These are phyloP conservation scores for Trissolcus basalis DNA, from an alignment of 1,140 invertebrate genomes.

Conservation along the genomic window DNA sequence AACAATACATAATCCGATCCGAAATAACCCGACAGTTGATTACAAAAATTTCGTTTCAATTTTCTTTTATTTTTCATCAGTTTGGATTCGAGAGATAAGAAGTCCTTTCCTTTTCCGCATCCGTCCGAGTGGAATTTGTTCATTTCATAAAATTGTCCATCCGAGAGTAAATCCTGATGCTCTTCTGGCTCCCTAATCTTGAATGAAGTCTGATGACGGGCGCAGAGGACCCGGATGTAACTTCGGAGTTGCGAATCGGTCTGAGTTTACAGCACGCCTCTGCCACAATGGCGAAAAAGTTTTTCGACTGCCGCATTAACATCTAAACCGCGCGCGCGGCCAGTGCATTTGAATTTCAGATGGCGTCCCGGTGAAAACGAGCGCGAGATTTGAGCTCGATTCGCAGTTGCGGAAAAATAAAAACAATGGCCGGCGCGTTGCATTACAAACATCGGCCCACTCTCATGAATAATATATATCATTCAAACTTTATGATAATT, in stretches of 20 bases:
- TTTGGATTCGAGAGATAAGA: too few species aligned
- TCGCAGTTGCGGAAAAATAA: constrained; percentile 46
- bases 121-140: too few species aligned
- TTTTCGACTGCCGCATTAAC: constrained; percentile 40
- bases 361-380: constrained; percentile 28
- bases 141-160: too few species aligned
- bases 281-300: constrained; percentile 23
- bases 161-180: too few species aligned
- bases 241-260: neutral
- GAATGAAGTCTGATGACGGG: too few species aligned
- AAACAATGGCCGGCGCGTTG: constrained; percentile 35
- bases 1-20: too few species aligned
- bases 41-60: too few species aligned
- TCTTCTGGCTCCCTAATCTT: too few species aligned
- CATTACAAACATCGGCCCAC: neutral
- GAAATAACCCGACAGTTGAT: too few species aligned
- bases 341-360: constrained; percentile 50
- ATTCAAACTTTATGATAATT: constrained; percentile 48
- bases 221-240: too few species aligned
- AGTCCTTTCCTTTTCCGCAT: too few species aligned
- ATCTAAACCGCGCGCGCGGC: constrained; percentile 36
- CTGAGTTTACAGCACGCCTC: constrained; percentile 24
- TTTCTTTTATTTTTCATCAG: too few species aligned
- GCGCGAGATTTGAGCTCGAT: constrained; percentile 31
- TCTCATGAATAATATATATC: constrained; percentile 37